Evolutionary conservation across 2,113 vertebrate species (phyloP), one percentile per base, ranked within the genome.

Genomic region (Peucedramus taeniatus): DNA sequence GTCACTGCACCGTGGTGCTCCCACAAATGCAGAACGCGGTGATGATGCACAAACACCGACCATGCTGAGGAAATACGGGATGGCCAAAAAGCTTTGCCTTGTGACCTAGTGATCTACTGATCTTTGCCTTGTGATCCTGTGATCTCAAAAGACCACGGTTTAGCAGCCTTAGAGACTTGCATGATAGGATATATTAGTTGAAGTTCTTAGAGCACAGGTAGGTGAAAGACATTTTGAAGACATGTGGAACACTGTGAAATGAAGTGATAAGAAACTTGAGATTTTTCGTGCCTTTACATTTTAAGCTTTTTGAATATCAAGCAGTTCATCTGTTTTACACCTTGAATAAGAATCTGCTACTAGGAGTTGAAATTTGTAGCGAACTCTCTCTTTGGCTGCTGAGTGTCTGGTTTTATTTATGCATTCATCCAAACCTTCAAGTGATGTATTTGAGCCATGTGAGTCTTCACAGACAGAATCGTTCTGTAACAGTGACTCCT

Each of bases 61-160:
- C 6, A 1, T 1, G 4, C n/a, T 21, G 20, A 9, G 27, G 33
- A 49, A 27, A n/a, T 9, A 3, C 1, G 2, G 3, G 1, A 0
- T 0, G 22, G 18, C 66, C 37, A 21, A 70, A 57, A 35, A 5
- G 24, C 33, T 74, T 9, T 30, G 53, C 63, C 53, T 10, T 31
- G 44, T 66, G 51, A 66, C 30, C 51, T 2, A 28, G 15, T 19
- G 42, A 39, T 45, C 20, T 65, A 6, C 28, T 54, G 28, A 28
- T 33, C 37, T 49, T 42, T 65, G 59, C 76, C 42, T 42, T 19
- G 17, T 44, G 37, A 51, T 15, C 22, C 2, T 21, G 28, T 3
- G 28, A 19, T 54, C 39, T 20, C n/a, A 14, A 37, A 65, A 71
- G 42, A 12, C 13, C 24, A 3, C 1, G 0, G 9, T 30, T 50